Evolutionary conservation across 2,113 vertebrate genomes (phyloP), one percentile per base, ranked within the genome.

Genomic region (Crocuta crocuta): DNA sequence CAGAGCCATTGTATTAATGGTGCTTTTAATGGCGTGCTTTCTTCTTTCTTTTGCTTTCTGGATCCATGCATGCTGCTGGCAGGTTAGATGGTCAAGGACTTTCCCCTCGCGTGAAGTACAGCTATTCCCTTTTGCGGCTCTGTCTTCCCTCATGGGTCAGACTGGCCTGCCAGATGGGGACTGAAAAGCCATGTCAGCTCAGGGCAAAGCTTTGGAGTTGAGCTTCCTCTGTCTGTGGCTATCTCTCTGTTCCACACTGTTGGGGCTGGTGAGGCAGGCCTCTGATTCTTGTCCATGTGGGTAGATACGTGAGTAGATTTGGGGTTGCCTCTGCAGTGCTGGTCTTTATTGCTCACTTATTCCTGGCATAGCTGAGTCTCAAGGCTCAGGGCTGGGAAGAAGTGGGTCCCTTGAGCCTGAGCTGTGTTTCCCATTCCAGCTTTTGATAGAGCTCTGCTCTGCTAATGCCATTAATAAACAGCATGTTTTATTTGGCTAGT

Each of bases 361-460:
- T 78, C 35, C 33, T 80, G 65, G 50, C 3, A 3, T 16, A 53
- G 28, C 2, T 73, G 45, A 71, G 35, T 88, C 21, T 79, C 33
- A 23, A 63, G 4, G n/a, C 55, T 83, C n/a, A 76, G 45, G n/a
- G 10, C 31, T 85, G 13, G n/a, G 53, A 96, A 71, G 23, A 12
- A 55, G 66, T 3, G 50, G 21, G 50, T 76, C 10, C 66, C 28
- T 61, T 53, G 53, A 97, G 23, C 33, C 9, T 35, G 94, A 95
- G 50, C 39, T 93, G 23, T 76, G 66, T 93, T 87, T 95, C 81
- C 21, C 65, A 71, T 70, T 55, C 43, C 35, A 70, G 35, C 17
- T 94, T 97, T 86, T 58, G 68, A 31, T 48, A 70, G 28, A 87
- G n/a, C 31, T 90, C 39, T 96, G 50, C 71, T 91, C 61, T 65